Base-by-base conservation (phyloP, 1,140 invertebrate species). In the Cydia splendana region DNA sequence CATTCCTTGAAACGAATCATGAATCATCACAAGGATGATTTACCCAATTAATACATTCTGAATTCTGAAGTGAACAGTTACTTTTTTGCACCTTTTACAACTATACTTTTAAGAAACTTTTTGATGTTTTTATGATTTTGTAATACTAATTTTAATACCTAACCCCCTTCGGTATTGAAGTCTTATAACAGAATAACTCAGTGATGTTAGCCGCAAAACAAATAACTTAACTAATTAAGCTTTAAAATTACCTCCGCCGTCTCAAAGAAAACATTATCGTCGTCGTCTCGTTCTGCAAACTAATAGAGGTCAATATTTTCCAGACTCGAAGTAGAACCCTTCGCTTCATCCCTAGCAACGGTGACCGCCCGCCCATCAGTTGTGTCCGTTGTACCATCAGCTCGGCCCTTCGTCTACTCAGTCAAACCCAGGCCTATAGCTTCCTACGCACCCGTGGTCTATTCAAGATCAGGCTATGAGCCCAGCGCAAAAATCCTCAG, bases 401-500 rank as follows among this genome's bases (percentile, higher is more conserved):
- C 73, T 24, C 73, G 20, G 7, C 45, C 73, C 10, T 13, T 74
- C 45, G 73, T 53, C 45, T 74, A 74, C 48, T 53, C 73, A 24
- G 42, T 53, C 12, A 74, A 45, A 51, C 71, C 71, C 4, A 48
- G 24, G 9, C 73, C 73, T 34, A 5, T 74, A 30, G n/a, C n/a
- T 10, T 65, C 18, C 12, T 71, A 71, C 34, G 9, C 67, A 73
- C 51, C 74, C 51, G 30, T 74, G 48, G 20, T 65, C n/a, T 80
- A 75, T 65, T 75, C 69, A 18, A 77, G 84, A 15, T 82, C 85
- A 53, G 77, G 78, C 15, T 78, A 78, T 30, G 89, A 88, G 48
- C 75, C 81, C 18, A 75, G 87, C 57, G 85, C 90, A 4, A 84
- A 80, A 79, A 89, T 93, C n/a, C 65, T 93, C 4, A 80, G 83